Percentiles rank a stretch among this genome's conserved stretches.
phyloP scores from a whole-genome alignment of 2,113 vertebrate species.

The Arenaria interpres region DNA sequence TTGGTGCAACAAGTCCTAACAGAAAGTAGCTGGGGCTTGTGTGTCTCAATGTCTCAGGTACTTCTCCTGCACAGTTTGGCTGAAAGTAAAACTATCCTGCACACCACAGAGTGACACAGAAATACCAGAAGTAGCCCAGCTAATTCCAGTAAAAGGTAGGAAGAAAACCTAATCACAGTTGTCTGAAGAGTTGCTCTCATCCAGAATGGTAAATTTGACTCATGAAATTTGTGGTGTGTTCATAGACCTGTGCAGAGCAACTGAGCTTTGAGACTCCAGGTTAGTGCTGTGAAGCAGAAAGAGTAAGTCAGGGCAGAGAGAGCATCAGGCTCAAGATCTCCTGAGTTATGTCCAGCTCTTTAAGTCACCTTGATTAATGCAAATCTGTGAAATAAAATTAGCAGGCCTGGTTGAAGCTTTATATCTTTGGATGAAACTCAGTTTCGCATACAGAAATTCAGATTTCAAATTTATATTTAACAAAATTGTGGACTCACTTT shows the following conservation, averaged over 20 bases:
- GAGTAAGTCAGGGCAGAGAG: not conserved
- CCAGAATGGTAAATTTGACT: not conserved
- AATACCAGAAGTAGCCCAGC: not conserved
- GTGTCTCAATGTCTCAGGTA: not conserved
- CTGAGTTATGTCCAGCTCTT: not conserved
- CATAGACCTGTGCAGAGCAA: not conserved
- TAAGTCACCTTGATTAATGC: not conserved
- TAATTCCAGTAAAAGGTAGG: not conserved
- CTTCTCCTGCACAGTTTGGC: not conserved
- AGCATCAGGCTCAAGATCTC: not conserved
- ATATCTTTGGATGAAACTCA: not conserved
- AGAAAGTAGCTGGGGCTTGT: not conserved
- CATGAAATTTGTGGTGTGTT: not conserved
- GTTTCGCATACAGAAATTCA: not conserved
- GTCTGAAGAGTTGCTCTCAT: not conserved
- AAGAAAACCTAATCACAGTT: not conserved
- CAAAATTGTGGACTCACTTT: not conserved
- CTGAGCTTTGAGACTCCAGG: not conserved
- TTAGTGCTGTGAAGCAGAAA: not conserved
- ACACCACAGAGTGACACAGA: not conserved
- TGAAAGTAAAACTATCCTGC: not conserved
- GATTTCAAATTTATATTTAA: not conserved
- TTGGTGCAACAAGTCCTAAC: not conserved
- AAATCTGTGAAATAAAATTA: not conserved
- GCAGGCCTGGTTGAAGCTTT: not conserved